Evolutionary conservation across 2,888 invertebrate species (phyloP).

Genomic region (Drosophila aldrichi): DNA sequence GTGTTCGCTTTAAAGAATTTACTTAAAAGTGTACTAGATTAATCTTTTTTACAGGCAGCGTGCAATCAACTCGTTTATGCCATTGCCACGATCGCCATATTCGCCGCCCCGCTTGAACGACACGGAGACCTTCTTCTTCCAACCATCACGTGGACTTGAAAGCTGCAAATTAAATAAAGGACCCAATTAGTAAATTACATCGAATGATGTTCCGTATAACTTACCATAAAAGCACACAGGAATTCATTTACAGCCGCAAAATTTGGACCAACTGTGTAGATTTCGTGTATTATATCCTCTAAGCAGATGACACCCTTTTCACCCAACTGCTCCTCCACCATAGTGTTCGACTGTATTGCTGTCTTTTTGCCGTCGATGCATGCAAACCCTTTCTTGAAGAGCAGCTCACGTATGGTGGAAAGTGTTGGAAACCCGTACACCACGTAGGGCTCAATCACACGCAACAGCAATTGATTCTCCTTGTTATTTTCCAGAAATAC

Average conservation of each 20-base stretch:
- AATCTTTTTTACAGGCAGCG: slow-evolving; percentile 79
- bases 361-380: slow-evolving; percentile 82
- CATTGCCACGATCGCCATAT: slow-evolving; percentile 83
- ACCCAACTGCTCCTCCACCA: slow-evolving; percentile 84
- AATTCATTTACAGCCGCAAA: slow-evolving; percentile 82
- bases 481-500: slow-evolving; percentile 83
- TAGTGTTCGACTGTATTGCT: slow-evolving; percentile 84
- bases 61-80: slow-evolving; percentile 82
- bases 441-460: slow-evolving; percentile 84
- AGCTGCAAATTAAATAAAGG: slow-evolving; percentile 64
- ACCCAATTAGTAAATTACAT: not conserved
- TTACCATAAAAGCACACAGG: slow-evolving; percentile 84
- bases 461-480: slow-evolving; percentile 83
- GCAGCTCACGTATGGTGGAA: slow-evolving; percentile 83
- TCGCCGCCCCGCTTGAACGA: slow-evolving; percentile 84
- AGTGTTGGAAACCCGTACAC: slow-evolving; percentile 83
- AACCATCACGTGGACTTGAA: slow-evolving; percentile 84
- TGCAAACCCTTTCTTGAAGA: slow-evolving; percentile 85
- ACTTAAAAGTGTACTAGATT: slow-evolving; percentile 58
- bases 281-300: slow-evolving; percentile 85
- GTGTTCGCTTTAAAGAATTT: slow-evolving; percentile 37
- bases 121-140: slow-evolving; percentile 84
- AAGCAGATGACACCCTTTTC: slow-evolving; percentile 84
- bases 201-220: not conserved
- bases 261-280: slow-evolving; percentile 84